phyloP scores from a whole-genome alignment of 2,888 invertebrate genomes.

The Watsonalla binaria region DNA sequence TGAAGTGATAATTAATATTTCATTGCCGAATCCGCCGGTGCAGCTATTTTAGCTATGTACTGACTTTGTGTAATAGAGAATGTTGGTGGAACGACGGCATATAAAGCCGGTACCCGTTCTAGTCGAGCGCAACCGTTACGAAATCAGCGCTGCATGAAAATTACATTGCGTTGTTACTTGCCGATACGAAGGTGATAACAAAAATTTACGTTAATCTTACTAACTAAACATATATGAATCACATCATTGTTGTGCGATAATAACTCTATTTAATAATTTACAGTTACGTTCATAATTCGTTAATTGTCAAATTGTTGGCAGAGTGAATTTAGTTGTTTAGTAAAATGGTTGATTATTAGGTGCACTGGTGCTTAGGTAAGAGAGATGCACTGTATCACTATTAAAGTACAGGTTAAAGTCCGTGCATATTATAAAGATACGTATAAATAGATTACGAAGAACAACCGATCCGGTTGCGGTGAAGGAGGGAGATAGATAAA shows the following conservation, averaged over 20 bases:
- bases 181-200: constrained; percentile 23
- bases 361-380: background rate
- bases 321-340: too few species aligned
- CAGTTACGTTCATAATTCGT: too few species aligned
- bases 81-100: constrained; percentile 53
- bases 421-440: constrained; percentile 65
- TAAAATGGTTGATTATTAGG: too few species aligned
- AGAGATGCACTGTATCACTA: constrained; percentile 36
- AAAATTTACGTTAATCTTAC: constrained; percentile 16
- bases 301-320: too few species aligned
- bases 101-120: constrained; percentile 73
- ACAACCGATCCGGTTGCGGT: constrained; percentile 77
- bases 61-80: constrained; percentile 28
- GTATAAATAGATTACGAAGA: constrained; percentile 77
- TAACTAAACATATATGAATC: constrained; percentile 2
- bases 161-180: constrained; percentile 40
- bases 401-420: constrained; percentile 58
- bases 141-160: constrained; percentile 75
- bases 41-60: background rate
- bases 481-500: constrained; percentile 78
- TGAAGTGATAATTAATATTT: background rate
- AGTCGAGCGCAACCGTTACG: constrained; percentile 76
- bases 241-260: too few species aligned
- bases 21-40: background rate
- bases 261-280: too few species aligned